Conservation (phyloP, 2,888 invertebrate genomes). For the Chesias legatella region DNA sequence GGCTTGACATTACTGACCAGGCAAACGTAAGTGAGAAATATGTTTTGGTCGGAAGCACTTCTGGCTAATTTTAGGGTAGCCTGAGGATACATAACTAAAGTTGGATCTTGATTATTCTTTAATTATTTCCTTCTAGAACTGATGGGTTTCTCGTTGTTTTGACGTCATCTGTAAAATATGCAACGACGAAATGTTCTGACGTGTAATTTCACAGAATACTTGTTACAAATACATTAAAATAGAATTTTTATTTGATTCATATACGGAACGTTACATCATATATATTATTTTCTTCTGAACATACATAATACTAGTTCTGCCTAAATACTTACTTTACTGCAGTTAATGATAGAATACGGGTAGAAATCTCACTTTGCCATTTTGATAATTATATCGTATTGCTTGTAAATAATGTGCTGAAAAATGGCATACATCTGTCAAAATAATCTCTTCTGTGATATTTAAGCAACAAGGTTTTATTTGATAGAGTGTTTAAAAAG, state of each 20-base stretch:
- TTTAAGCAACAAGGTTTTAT: not conserved
- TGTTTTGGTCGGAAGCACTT: slow-evolving; percentile 61
- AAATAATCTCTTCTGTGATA: slow-evolving; percentile 2
- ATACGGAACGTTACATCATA: too few species aligned
- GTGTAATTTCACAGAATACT: slow-evolving; percentile 17
- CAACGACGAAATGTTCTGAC: too few species aligned
- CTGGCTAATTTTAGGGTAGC: slow-evolving; percentile 40
- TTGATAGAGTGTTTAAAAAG: too few species aligned
- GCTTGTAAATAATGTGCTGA: too few species aligned
- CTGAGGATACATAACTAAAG: slow-evolving; percentile 24
- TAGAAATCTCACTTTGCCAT: slow-evolving; percentile 9
- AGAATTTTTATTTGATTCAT: too few species aligned
- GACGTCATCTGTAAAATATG: slow-evolving; percentile 29
- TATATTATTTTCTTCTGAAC: too few species aligned
- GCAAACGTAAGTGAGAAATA: slow-evolving; percentile 58
- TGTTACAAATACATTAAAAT: too few species aligned
- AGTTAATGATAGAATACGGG: not conserved
- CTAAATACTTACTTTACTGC: slow-evolving; percentile 5
- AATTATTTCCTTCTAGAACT: slow-evolving; percentile 23
- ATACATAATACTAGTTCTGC: not conserved
- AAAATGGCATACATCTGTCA: not conserved
- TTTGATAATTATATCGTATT: slow-evolving; percentile 2
- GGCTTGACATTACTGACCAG: slow-evolving; percentile 51
- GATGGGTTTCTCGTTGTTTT: slow-evolving; percentile 7
- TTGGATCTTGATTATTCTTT: slow-evolving; percentile 11